Conservation (phyloP, 1,140 invertebrate genomes). For the Cephus cinctus region DNA sequence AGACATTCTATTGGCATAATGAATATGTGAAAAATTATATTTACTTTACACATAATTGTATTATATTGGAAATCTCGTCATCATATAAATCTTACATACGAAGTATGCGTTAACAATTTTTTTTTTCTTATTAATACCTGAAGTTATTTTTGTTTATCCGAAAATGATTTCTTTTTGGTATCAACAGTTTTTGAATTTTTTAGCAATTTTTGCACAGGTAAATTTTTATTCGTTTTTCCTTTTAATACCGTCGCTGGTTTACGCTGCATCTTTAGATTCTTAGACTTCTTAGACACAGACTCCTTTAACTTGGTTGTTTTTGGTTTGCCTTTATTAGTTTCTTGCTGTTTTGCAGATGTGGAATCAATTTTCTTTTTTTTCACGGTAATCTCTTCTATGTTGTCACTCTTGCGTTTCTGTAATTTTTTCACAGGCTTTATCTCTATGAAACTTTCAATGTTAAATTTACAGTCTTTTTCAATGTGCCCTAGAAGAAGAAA, state of each 20-base stretch:
- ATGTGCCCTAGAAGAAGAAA: slow-evolving; percentile 31
- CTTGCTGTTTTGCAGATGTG: slow-evolving; percentile 1
- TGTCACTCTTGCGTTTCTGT: slow-evolving; percentile 15
- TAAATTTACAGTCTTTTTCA: slow-evolving; percentile 20
- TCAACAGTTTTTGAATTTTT: background rate
- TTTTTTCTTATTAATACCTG: background rate
- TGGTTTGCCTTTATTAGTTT: background rate
- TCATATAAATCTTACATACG: background rate
- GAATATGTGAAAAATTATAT: too few species aligned
- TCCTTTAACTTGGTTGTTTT: background rate
- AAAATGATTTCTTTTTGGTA: background rate
- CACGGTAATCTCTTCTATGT: slow-evolving; percentile 6
- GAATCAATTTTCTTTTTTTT: slow-evolving; percentile 10
- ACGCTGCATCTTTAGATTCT: too few species aligned
- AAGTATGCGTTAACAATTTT: background rate
- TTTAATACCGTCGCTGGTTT: too few species aligned
- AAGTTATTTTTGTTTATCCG: background rate
- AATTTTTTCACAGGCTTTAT: slow-evolving; percentile 3
- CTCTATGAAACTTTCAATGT: background rate
- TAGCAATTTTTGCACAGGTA: background rate
- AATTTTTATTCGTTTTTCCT: background rate
- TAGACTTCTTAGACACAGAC: background rate
- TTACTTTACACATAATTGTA: too few species aligned
- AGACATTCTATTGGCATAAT: too few species aligned
- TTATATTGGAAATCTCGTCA: background rate